Conservation (phyloP, 2,113 vertebrate genomes). For the Hyaena hyaena region DNA sequence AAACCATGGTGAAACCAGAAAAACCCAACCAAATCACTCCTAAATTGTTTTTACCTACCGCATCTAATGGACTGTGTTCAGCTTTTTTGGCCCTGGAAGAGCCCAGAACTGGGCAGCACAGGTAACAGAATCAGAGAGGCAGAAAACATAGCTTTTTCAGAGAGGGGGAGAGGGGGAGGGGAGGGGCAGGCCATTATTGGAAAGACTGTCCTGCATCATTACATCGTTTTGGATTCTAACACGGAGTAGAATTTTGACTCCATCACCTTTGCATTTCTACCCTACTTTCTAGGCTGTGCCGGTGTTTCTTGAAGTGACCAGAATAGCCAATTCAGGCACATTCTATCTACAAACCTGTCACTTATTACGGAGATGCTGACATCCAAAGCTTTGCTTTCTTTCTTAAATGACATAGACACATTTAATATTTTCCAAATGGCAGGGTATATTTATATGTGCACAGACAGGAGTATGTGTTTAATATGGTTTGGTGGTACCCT, state of each 20-base stretch:
- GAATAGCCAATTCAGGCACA: not conserved
- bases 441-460: not conserved
- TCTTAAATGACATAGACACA: not conserved
- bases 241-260: not conserved
- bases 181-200: not conserved
- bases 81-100: not conserved
- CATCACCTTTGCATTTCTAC: not conserved
- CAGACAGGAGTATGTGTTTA: not conserved
- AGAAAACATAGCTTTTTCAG: slow-evolving; percentile 10
- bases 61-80: not conserved
- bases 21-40: not conserved
- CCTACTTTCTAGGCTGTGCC: not conserved
- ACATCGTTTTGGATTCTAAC: not conserved
- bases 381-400: not conserved
- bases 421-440: not conserved
- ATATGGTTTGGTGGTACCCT: not conserved
- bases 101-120: not conserved
- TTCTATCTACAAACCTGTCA: slow-evolving; percentile 15
- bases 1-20: not conserved
- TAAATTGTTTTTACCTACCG: not conserved
- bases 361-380: not conserved
- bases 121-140: not conserved
- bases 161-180: not conserved
- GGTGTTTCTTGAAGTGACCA: not conserved
- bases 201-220: not conserved